phyloP scores from a whole-genome alignment of 2,888 invertebrate genomes.

The Subacronicta megacephala region DNA sequence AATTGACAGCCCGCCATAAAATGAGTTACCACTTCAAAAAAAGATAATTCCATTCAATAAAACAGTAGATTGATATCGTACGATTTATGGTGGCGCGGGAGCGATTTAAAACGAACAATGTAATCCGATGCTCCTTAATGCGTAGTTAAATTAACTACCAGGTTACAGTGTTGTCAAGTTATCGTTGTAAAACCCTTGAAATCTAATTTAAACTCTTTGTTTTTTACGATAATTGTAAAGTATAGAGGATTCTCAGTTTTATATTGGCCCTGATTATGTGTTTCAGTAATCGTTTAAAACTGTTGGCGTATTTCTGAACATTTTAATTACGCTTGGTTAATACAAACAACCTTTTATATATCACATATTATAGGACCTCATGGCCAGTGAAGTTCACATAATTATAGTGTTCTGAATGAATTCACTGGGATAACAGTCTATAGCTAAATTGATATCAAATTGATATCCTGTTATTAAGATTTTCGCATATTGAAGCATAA shows the following conservation, averaged over 20 bases:
- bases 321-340: neutral
- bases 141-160: conserved; percentile 54
- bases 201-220: conserved; percentile 23
- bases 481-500: too few relatives aligned
- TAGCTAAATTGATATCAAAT: too few relatives aligned
- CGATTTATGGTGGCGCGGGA: conserved; percentile 52
- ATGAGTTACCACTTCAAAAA: conserved; percentile 51
- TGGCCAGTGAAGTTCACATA: too few relatives aligned
- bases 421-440: too few relatives aligned
- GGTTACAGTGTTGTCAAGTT: conserved; percentile 34
- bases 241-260: conserved; percentile 1
- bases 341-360: too few relatives aligned
- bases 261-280: conserved; percentile 14
- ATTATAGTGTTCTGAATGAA: too few relatives aligned
- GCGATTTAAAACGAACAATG: conserved; percentile 48
- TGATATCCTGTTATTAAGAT: too few relatives aligned
- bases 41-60: conserved; percentile 60
- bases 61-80: conserved; percentile 62
- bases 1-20: conserved; percentile 49
- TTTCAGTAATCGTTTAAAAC: conserved; percentile 8
- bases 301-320: neutral
- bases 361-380: too few relatives aligned
- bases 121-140: conserved; percentile 40
- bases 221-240: conserved; percentile 28
- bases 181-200: conserved; percentile 32